phyloP scores from a whole-genome alignment of 2,888 invertebrate species.

The Pyrrhosoma nymphula region DNA sequence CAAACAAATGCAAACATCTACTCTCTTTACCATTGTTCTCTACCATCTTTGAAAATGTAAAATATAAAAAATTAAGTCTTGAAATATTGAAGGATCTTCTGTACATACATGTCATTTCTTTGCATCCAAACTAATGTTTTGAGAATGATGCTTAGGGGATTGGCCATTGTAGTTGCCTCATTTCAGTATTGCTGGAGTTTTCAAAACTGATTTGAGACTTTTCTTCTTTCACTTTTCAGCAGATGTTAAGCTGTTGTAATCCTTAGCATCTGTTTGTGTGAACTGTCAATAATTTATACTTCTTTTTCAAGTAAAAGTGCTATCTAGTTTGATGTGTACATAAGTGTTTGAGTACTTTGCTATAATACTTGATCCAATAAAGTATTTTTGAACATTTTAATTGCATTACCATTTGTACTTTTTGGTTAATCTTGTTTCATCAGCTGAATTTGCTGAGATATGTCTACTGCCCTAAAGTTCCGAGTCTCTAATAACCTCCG shows the following conservation, averaged over 20 bases:
- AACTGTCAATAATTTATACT: not conserved
- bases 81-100: not conserved
- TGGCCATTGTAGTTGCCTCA: not conserved
- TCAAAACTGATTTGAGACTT: constrained; percentile 23
- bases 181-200: constrained; percentile 22
- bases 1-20: not conserved
- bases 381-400: constrained; percentile 24
- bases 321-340: not conserved
- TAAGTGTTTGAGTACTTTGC: not conserved
- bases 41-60: not conserved
- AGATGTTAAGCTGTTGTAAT: not conserved
- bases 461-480: no score
- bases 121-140: not conserved
- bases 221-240: constrained; percentile 8
- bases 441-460: no score
- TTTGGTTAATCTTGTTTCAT: not conserved
- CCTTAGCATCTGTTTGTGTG: not conserved
- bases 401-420: not conserved
- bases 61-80: not conserved
- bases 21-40: not conserved
- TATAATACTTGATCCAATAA: not conserved
- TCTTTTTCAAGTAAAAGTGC: not conserved
- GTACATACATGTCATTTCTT: not conserved
- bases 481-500: no score
- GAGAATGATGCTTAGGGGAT: not conserved